phyloP scores from a whole-genome alignment of 2,888 invertebrate genomes.

The Mesodorylaimus sp. region DNA sequence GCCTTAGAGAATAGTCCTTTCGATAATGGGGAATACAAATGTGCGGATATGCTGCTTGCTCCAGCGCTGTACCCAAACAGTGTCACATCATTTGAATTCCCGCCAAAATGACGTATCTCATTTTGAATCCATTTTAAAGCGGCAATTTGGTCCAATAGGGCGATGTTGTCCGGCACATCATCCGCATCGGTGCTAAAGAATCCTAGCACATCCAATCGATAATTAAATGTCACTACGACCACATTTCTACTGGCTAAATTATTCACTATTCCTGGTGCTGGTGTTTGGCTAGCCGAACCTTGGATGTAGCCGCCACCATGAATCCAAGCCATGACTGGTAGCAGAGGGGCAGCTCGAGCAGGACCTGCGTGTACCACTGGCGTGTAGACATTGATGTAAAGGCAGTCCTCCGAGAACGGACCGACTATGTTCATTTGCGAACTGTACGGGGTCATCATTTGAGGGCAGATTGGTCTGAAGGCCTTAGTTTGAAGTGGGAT shows the following conservation, averaged over 20 bases:
- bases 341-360: background rate
- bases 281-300: constrained; percentile 32
- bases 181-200: constrained; percentile 23
- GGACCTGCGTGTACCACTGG: too few relatives aligned
- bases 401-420: constrained; percentile 1
- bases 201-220: constrained; percentile 36
- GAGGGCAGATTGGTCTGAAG: background rate
- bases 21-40: background rate
- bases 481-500: background rate
- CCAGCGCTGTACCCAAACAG: constrained; percentile 55
- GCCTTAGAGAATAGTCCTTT: background rate
- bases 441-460: background rate
- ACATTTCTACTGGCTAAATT: constrained; percentile 34
- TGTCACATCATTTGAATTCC: constrained; percentile 52
- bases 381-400: constrained; percentile 1
- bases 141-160: constrained; percentile 32
- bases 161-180: constrained; percentile 36
- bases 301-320: constrained; percentile 35
- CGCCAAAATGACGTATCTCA: constrained; percentile 55
- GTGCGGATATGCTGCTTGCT: constrained; percentile 25
- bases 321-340: constrained; percentile 36
- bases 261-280: constrained; percentile 27
- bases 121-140: constrained; percentile 39
- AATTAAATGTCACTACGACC: constrained; percentile 37
- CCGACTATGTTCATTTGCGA: background rate